These are phyloP conservation scores for Crotalus tigris DNA, from an alignment of 2,113 vertebrate species.

Conservation along the genomic window DNA sequence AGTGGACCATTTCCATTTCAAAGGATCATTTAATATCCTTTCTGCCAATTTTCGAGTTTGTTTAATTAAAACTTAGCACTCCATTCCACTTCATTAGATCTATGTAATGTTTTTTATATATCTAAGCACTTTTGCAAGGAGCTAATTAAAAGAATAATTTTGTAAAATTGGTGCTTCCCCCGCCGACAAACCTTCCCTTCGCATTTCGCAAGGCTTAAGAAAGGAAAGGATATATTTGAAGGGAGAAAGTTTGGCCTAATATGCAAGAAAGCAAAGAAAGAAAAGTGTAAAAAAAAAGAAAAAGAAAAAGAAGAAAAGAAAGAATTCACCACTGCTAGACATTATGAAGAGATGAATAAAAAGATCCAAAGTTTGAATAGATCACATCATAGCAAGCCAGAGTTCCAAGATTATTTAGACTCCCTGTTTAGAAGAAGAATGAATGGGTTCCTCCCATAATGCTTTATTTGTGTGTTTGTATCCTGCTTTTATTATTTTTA, in stretches of 20 bases:
- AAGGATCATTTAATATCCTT: conserved; percentile 56
- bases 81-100: conserved; percentile 60
- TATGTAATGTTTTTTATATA: conserved; percentile 50
- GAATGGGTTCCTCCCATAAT: not conserved
- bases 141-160: conserved; percentile 60
- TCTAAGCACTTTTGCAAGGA: conserved; percentile 55
- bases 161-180: conserved; percentile 42
- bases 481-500: not conserved
- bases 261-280: conserved; percentile 33
- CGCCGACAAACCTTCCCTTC: not conserved
- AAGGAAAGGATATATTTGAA: conserved; percentile 29
- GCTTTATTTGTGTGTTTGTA: not conserved
- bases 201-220: conserved; percentile 43
- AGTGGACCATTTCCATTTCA: conserved; percentile 59
- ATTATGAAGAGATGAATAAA: not conserved
- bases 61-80: conserved; percentile 66
- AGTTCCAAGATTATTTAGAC: not conserved
- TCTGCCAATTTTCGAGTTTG: conserved; percentile 58
- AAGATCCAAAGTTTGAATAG: not conserved
- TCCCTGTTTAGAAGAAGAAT: not conserved
- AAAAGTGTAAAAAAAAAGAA: not conserved
- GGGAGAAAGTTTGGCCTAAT: conserved; percentile 28
- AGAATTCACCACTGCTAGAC: not conserved
- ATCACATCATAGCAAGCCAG: not conserved
- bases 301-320: not conserved